phyloP scores from a whole-genome alignment of 2,888 invertebrate genomes.

The Eurois occulta region DNA sequence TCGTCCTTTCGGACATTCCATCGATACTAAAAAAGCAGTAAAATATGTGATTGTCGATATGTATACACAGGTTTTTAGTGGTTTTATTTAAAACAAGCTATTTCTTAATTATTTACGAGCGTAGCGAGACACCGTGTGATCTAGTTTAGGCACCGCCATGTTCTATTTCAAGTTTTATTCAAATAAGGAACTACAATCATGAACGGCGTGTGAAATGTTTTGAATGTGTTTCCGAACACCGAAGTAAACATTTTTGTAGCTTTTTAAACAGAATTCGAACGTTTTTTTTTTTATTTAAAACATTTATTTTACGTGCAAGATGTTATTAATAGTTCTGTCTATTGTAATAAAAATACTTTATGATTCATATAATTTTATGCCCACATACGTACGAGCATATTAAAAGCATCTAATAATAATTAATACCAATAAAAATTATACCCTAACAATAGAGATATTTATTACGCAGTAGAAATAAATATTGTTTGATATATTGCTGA shows the following conservation, averaged over 20 bases:
- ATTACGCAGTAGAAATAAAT: conserved; percentile 56
- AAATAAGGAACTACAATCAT: conserved; percentile 52
- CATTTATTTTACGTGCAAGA: conserved; percentile 7
- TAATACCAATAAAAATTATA: conserved; percentile 27
- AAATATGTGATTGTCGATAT: conserved; percentile 81
- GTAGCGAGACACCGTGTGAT: conserved; percentile 57
- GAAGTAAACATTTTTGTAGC: conserved; percentile 18
- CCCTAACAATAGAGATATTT: conserved; percentile 64
- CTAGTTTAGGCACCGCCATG: conserved; percentile 62
- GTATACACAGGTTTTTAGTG: conserved; percentile 66
- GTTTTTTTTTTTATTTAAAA: background rate
- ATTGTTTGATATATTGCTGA: conserved; percentile 52
- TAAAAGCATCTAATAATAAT: conserved; percentile 28
- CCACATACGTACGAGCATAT: background rate
- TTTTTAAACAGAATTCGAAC: conserved; percentile 11
- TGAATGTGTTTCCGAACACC: conserved; percentile 52
- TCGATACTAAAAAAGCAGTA: conserved; percentile 79
- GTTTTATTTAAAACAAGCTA: conserved; percentile 70
- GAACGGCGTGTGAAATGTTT: conserved; percentile 48
- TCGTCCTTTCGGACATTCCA: conserved; percentile 79
- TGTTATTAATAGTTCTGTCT: conserved; percentile 14
- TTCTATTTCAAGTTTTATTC: conserved; percentile 60
- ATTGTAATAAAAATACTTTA: conserved; percentile 34
- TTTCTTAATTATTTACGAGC: conserved; percentile 69
- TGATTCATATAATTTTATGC: conserved; percentile 34